These are phyloP conservation scores for Theodoxus fluviatilis DNA, from an alignment of 2,888 invertebrate genomes.

Conservation along the genomic window DNA sequence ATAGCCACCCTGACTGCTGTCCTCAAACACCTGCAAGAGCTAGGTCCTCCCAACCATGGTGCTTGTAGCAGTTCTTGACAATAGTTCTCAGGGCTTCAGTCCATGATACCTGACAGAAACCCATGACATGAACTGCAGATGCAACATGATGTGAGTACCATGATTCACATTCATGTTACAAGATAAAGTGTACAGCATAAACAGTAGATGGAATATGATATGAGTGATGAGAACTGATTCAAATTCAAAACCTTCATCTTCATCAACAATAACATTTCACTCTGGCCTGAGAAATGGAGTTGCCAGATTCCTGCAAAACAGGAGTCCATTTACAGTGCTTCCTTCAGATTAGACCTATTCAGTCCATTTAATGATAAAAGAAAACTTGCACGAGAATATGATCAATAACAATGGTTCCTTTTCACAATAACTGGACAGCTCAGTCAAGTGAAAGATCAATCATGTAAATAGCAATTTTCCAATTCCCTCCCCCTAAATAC, in stretches of 20 bases:
- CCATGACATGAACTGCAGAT: too few relatives aligned
- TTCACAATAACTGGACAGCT: background rate
- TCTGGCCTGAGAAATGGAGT: slow-evolving; percentile 83
- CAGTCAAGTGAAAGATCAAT: background rate
- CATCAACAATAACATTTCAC: slow-evolving; percentile 80
- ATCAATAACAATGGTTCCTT: background rate
- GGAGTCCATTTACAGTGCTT: too few relatives aligned
- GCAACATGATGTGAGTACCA: too few relatives aligned
- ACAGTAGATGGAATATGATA: too few relatives aligned
- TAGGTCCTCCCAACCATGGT: slow-evolving; percentile 93
- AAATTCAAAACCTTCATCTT: too few relatives aligned
- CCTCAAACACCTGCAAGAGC: slow-evolving; percentile 17
- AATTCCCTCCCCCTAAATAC: background rate
- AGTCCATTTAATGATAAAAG: slow-evolving; percentile 5
- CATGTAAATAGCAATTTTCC: background rate
- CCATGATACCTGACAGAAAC: slow-evolving; percentile 85
- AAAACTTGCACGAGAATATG: background rate
- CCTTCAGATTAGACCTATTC: too few relatives aligned
- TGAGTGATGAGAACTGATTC: too few relatives aligned
- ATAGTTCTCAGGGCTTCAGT: slow-evolving; percentile 94
- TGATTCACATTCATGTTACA: too few relatives aligned
- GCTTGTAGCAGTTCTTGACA: slow-evolving; percentile 96
- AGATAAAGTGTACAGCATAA: too few relatives aligned
- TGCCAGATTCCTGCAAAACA: slow-evolving; percentile 31
- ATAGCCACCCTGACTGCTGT: slow-evolving; percentile 63